These are phyloP conservation scores for Odontophorus gujanensis DNA, from an alignment of 2,113 vertebrate species.

Conservation along the genomic window DNA sequence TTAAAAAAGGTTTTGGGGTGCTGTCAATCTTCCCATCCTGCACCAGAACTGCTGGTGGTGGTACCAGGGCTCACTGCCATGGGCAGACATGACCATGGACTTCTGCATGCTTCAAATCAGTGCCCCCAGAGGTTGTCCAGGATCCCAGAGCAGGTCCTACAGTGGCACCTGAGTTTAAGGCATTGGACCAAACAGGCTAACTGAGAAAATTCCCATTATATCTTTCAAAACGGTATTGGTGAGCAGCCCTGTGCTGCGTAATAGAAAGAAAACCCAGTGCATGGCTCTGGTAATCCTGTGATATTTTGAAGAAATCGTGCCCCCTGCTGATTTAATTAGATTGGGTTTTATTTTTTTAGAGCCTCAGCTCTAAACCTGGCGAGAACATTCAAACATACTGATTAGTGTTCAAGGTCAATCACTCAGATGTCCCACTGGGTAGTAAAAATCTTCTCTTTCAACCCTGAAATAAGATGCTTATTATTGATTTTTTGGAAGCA, in stretches of 20 bases:
- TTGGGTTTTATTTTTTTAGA: not conserved
- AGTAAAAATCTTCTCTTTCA: slow-evolving; percentile 42
- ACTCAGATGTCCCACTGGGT: slow-evolving; percentile 15
- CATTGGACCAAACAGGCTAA: not conserved
- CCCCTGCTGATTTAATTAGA: slow-evolving; percentile 75
- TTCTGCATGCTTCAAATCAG: not conserved
- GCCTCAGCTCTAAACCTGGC: not conserved
- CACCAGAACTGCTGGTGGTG: not conserved
- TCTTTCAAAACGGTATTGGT: not conserved
- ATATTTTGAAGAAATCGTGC: slow-evolving; percentile 74
- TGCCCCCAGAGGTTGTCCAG: not conserved
- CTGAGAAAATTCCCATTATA: not conserved
- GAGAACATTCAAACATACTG: not conserved
- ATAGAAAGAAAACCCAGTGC: not conserved
- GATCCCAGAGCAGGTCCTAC: too few species aligned
- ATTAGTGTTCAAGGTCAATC: slow-evolving; percentile 54
- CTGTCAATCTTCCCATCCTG: not conserved
- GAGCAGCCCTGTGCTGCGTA: not conserved
- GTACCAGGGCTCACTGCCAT: accelerated
- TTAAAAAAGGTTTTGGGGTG: not conserved
- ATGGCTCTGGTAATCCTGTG: not conserved
- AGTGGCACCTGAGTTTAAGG: not conserved
- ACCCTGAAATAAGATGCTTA: slow-evolving; percentile 44
- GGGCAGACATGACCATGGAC: not conserved
- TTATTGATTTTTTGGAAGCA: slow-evolving; percentile 23